Base-by-base conservation (phyloP, 2,888 invertebrate species). In the Chesias legatella region DNA sequence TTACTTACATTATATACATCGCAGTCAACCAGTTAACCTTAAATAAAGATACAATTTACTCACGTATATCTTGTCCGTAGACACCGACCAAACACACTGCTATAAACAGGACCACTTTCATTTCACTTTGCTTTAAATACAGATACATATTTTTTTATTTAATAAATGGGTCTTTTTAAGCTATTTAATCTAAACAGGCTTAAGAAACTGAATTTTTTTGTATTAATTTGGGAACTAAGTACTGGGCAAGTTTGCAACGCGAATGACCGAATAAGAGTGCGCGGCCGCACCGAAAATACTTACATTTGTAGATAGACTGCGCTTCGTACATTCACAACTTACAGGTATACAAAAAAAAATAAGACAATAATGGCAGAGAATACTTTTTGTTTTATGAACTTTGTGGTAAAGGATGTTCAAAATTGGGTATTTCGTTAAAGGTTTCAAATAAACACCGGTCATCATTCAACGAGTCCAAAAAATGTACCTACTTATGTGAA, bases 21-120 rank as follows among this genome's bases (percentile, higher is more conserved):
- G n/a, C n/a, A n/a, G n/a, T 17, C 13, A 17, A 24, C 37, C 3
- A 17, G 40, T 35, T 10, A 13, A 17, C 13, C 13, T 17, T 17
- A 17, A 17, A 17, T 17, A 17, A 17, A n/a, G n/a, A n/a, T n/a
- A 17, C 13, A 17, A 17, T 17, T 24, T 55, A 83, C 86, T 82
- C 64, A 86, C 86, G 85, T n/a, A 79, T 64, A 30, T 79, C 73
- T 73, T 73, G 78, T 33, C 76, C 77, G 20, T 72, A 66, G 36
- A 61, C 77, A 60, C 69, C 57, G 24, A 65, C 58, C 43, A 60
- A 65, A 66, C 71, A 74, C 13, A 75, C 44, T 26, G 66, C 50
- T 3, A 80, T 28, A 53, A 77, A 43, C 32, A 76, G 29, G 9
- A 77, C 43, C 68, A 76, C 68, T 67, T 77, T 79, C 82, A 80